These are phyloP conservation scores for Mamestra configurata DNA, from an alignment of 1,140 invertebrate species.

Conservation along the genomic window DNA sequence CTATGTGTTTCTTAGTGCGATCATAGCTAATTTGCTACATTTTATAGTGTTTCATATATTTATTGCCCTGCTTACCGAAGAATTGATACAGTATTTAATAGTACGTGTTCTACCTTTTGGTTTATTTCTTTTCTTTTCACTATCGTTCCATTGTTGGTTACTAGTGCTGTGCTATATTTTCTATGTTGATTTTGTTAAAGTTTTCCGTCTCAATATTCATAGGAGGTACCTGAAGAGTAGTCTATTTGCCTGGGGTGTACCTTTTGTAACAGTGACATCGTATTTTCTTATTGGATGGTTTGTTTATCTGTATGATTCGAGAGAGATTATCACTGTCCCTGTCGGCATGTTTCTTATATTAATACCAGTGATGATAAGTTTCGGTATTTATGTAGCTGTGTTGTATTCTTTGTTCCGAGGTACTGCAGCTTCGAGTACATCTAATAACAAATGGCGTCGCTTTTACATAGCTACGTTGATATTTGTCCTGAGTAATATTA, in stretches of 20 bases:
- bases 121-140: not conserved
- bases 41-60: not conserved
- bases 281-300: not conserved
- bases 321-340: not conserved
- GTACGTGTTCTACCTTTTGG: not conserved
- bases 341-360: not conserved
- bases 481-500: not conserved
- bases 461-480: not conserved
- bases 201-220: not conserved
- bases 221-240: not conserved
- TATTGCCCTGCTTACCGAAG: not conserved
- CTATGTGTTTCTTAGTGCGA: conserved; percentile 3
- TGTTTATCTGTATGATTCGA: not conserved
- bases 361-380: not conserved
- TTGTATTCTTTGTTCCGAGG: not conserved
- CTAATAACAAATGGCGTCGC: not conserved
- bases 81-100: not conserved
- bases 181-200: not conserved
- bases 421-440: too few species aligned
- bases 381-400: not conserved
- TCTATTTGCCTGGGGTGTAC: not conserved
- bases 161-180: conserved; percentile 8
- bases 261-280: not conserved
- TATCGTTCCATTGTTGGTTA: not conserved
- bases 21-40: not conserved